These are phyloP conservation scores for Ischnus inquisitorius DNA, from an alignment of 2,888 invertebrate species.

Conservation along the genomic window DNA sequence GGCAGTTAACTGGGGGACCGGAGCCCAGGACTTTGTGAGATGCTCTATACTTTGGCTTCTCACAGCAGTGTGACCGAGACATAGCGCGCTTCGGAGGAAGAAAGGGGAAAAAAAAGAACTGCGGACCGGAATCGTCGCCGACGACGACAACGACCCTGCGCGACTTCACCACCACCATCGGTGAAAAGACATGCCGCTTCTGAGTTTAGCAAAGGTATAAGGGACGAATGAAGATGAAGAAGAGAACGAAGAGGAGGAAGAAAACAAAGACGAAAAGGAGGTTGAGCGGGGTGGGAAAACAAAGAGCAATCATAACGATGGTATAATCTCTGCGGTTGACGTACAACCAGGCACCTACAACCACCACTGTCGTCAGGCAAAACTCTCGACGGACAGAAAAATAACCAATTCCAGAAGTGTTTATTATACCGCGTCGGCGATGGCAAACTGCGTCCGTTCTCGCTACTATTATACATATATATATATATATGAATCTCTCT, in stretches of 20 bases:
- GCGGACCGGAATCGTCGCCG: slow-evolving; percentile 56
- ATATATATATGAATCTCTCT: slow-evolving; percentile 14
- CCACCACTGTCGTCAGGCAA: slow-evolving; percentile 61
- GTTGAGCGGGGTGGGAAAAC: slow-evolving; percentile 74
- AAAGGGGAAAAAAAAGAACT: slow-evolving; percentile 44
- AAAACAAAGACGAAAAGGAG: slow-evolving; percentile 43
- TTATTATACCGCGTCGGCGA: slow-evolving; percentile 76
- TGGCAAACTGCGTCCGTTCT: slow-evolving; percentile 48
- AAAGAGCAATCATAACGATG: slow-evolving; percentile 82
- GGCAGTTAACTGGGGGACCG: slow-evolving; percentile 57
- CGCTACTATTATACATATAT: slow-evolving; percentile 31
- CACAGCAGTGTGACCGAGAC: slow-evolving; percentile 17
- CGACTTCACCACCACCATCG: slow-evolving; percentile 47
- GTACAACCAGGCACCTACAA: slow-evolving; percentile 80
- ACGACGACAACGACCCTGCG: slow-evolving; percentile 51
- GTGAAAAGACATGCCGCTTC: slow-evolving; percentile 59
- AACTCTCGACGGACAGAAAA: slow-evolving; percentile 73
- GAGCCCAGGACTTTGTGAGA: slow-evolving; percentile 55
- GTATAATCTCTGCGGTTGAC: slow-evolving; percentile 83
- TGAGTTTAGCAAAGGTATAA: slow-evolving; percentile 45
- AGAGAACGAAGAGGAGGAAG: slow-evolving; percentile 49
- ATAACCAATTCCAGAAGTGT: slow-evolving; percentile 83
- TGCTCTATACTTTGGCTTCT: slow-evolving; percentile 34
- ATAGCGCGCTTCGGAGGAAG: slow-evolving; percentile 13
- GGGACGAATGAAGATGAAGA: slow-evolving; percentile 53